phyloP scores from a whole-genome alignment of 2,113 vertebrate genomes.

The Rhinoderma darwinii region DNA sequence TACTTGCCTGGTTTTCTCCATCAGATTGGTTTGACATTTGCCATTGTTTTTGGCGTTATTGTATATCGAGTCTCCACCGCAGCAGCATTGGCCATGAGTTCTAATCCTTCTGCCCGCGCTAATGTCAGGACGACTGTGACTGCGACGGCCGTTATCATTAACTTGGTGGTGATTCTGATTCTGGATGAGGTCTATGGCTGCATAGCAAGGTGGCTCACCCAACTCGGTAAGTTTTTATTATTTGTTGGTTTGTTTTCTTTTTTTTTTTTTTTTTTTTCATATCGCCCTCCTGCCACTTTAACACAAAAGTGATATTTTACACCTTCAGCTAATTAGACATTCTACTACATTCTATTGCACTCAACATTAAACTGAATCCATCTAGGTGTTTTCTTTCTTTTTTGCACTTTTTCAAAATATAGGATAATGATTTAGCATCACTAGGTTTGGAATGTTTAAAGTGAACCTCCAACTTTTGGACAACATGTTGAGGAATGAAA shows the following conservation, averaged over 20 bases:
- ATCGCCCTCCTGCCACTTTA: neutral
- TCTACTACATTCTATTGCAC: neutral
- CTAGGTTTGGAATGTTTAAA: no score
- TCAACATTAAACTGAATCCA: neutral
- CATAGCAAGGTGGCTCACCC: conserved; percentile 90
- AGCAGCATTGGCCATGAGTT: conserved; percentile 87
- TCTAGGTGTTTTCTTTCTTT: no score
- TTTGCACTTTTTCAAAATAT: no score
- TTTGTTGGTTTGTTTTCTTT: neutral
- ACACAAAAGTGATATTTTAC: neutral
- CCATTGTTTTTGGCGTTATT: conserved; percentile 92
- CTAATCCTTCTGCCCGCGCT: conserved; percentile 77
- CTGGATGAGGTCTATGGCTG: conserved; percentile 91
- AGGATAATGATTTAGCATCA: no score
- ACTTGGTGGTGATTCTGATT: conserved; percentile 94
- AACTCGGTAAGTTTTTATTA: conserved; percentile 77
- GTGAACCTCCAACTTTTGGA: no score
- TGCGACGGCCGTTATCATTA: conserved; percentile 92
- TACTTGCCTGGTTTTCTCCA: neutral
- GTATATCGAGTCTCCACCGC: conserved; percentile 95
- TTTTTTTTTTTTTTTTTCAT: neutral
- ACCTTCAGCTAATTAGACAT: no score
- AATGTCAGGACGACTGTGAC: conserved; percentile 92
- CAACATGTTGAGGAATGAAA: no score
- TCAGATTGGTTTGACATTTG: conserved; percentile 86